Percentiles rank a stretch among this genome's conserved stretches.
phyloP scores from a whole-genome alignment of 2,797 vertebrate species.

The Ispidina picta region DNA sequence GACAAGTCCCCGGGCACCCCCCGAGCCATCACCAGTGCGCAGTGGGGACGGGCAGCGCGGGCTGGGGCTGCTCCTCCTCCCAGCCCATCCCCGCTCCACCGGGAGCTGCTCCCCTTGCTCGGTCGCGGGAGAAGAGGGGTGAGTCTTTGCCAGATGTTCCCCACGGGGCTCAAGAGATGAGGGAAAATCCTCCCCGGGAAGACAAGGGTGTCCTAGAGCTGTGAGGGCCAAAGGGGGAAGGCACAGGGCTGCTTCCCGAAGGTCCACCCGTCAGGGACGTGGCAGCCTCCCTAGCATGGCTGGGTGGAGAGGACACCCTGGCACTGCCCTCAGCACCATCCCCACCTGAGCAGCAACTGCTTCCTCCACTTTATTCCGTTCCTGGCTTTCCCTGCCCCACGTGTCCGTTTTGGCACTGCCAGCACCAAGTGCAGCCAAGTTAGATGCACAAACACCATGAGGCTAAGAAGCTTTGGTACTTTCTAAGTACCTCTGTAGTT shows the following conservation, averaged over 20 bases:
- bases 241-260: neutral
- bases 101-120: neutral
- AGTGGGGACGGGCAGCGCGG: rapidly evolving
- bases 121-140: rapidly evolving
- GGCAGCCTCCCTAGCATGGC: neutral
- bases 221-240: neutral
- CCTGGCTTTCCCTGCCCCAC: neutral
- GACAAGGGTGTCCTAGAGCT: neutral
- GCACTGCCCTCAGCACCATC: neutral
- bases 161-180: rapidly evolving
- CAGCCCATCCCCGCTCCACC: rapidly evolving
- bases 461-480: neutral
- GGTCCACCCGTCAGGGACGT: neutral
- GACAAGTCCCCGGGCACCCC: neutral
- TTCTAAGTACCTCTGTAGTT: constrained; percentile 12
- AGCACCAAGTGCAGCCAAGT: neutral
- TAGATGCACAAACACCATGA: neutral
- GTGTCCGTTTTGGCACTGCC: neutral
- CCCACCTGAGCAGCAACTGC: neutral
- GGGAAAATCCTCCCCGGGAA: neutral
- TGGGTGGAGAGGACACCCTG: neutral
- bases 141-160: neutral
- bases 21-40: neutral
- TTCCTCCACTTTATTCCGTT: neutral
- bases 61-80: neutral